A percentile compares a stretch with the other conserved stretches of the same genome.
These are phyloP conservation scores for Sebastes itinus DNA, from an alignment of 2,797 vertebrate genomes.

Conservation along the genomic window DNA sequence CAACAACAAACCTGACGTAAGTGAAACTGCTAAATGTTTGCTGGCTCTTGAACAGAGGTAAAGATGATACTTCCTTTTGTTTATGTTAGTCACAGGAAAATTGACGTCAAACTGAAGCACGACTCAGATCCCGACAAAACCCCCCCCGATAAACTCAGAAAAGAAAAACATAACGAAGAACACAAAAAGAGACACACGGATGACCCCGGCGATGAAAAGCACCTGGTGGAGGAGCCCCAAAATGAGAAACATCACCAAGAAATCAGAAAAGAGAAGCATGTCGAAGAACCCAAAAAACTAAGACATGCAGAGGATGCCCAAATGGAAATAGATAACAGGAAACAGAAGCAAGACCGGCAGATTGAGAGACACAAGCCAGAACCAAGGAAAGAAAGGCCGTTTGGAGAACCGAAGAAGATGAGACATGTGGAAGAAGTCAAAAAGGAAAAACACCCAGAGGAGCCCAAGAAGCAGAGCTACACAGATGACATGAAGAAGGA, in stretches of 20 bases:
- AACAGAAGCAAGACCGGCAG: constrained; percentile 40
- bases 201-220: constrained; percentile 25
- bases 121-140: constrained; percentile 69
- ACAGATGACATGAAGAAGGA: constrained; percentile 37
- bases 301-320: constrained; percentile 3
- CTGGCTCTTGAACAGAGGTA: constrained; percentile 1
- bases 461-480: constrained; percentile 56
- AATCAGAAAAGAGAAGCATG: constrained; percentile 37
- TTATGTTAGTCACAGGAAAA: constrained; percentile 73
- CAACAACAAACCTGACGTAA: background rate
- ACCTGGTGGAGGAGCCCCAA: constrained; percentile 1
- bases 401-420: constrained; percentile 54
- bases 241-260: constrained; percentile 46
- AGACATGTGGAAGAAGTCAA: constrained; percentile 50
- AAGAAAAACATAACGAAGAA: constrained; percentile 61
- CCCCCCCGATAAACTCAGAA: constrained; percentile 50
- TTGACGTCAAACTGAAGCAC: constrained; percentile 60
- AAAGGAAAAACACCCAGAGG: constrained; percentile 57
- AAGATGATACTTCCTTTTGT: constrained; percentile 49
- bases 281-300: constrained; percentile 32
- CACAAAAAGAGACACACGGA: constrained; percentile 32
- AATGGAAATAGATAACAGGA: constrained; percentile 34
- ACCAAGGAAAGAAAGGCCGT: constrained; percentile 44
- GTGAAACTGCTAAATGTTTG: background rate
- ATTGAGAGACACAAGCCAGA: constrained; percentile 61